Base-by-base conservation (phyloP, 2,888 invertebrate genomes). In the Mythimna albipuncta region DNA sequence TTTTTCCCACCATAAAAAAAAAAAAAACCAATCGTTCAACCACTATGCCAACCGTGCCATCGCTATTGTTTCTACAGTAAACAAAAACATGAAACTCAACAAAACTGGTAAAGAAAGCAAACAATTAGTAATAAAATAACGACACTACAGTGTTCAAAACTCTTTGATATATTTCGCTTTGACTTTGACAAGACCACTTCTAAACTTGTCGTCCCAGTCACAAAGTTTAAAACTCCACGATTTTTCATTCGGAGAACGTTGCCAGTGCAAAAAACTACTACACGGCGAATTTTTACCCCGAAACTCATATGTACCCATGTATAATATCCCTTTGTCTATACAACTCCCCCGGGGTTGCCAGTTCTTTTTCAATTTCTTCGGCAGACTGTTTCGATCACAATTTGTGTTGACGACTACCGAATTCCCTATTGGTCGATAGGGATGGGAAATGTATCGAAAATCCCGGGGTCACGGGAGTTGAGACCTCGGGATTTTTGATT, bases 321-420 rank as follows among this genome's bases (percentile, higher is more conserved):
- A 66, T 84, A 81, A 82, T 74, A 72, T 75, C 62, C 74, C 72
- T 77, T 82, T 83, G 82, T 84, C 73, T 82, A 9, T 54, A 70
- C 64, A 58, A 71, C 55, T 58, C 85, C 64, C 85, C 16, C 10
- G 65, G 72, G 82, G 59, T 65, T 47, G 52, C 44, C 74, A 72
- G 83, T 77, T 85, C 75, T 78, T 84, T 87, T 87, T 86, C 86
- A 87, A 87, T 87, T 83, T 86, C 85, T 75, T 75, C 75, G 59
- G 11, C 73, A 75, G 66, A 76, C 76, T 77, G 78, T 85, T 82
- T 79, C 79, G 75, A 81, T 86, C 85, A 80, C 80, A 84, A 83
- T 87, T 84, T 83, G 69, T 72, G 82, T 84, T 82, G 87, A 87
- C 83, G 85, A 85, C 82, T 82, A 62, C 41, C 16, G 57, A 79